Base-by-base conservation (phyloP, 2,888 invertebrate genomes). In the Callyntrura guangdongensis region DNA sequence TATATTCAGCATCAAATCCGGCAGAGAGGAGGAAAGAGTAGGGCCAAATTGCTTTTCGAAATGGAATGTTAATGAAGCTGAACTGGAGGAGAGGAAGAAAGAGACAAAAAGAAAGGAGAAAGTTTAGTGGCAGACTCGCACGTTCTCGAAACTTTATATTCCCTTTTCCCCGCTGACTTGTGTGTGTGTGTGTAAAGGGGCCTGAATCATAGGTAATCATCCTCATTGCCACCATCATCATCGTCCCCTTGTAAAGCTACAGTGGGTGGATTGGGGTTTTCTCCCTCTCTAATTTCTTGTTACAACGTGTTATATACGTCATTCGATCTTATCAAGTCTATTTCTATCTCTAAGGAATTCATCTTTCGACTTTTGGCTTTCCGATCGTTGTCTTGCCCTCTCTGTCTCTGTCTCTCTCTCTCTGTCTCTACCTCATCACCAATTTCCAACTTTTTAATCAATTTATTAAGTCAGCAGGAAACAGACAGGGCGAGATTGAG, bases 61-160 rank as follows among this genome's bases (percentile, higher is more conserved):
- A 86, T 64, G 86, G 86, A 86, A 86, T 86, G 86, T 86, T 86
- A 86, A 86, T 77, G 86, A 86, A 86, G 86, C 72, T 64, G 61
- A 79, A 36, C 74, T 49, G 14, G 74, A 36, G 36, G 36, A 36
- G 6, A 36, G 6, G 36, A 36, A 36, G 36, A 36, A 4, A 36
- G 36, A 36, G 36, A 6, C 36, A 36, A 6, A 36, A 8, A 77
- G 12, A 45, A 20, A n/a, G 67, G 69, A 84, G 36, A 64, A 82
- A 64, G 36, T 82, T 82, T 36, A 47, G n/a, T 17, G 69, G 61
- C 49, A 83, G 74, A 49, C 25, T 77, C 49, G 17, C 56, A 79
- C 27, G 56, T 17, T 59, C 59, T n/a, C 81, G n/a, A 49, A 47
- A 77, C 49, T 77, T 47, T 20, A 45, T 36, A 72, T 72, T 53